A percentile compares a stretch with the other conserved stretches of the same genome.
These are phyloP conservation scores for Nothocercus nigrocapillus DNA, from an alignment of 2,113 vertebrate genomes.

Conservation along the genomic window DNA sequence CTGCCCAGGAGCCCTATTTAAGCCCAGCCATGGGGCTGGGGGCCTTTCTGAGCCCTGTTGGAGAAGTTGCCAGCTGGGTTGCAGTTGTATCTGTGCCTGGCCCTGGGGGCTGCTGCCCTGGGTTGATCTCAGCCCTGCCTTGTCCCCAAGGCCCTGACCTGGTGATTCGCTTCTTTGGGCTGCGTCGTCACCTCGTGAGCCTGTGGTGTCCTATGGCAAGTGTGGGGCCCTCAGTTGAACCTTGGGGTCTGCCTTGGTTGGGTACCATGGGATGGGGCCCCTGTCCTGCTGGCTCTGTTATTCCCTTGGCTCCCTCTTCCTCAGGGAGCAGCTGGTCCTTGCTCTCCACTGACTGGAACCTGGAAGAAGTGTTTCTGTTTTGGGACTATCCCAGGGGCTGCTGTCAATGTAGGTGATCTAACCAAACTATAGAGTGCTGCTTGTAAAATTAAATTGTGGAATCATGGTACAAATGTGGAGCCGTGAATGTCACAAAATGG, in stretches of 20 bases:
- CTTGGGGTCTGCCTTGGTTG: not conserved
- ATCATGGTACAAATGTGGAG: not conserved
- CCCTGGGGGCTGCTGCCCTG: not conserved
- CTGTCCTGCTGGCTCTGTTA: not conserved
- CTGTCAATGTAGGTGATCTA: not conserved
- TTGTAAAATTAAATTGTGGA: not conserved
- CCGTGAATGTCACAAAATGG: not conserved
- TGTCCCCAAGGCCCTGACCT: not conserved
- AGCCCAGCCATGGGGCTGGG: not conserved
- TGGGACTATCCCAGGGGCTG: not conserved
- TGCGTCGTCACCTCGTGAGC: not conserved
- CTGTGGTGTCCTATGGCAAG: not conserved
- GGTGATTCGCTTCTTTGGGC: not conserved
- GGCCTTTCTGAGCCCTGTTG: not conserved
- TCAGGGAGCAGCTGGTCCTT: not conserved
- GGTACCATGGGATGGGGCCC: not conserved
- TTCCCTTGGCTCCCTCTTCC: not conserved
- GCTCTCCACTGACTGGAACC: no score
- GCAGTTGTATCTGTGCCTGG: not conserved
- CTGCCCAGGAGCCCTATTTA: not conserved
- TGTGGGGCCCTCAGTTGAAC: not conserved
- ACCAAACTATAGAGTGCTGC: not conserved
- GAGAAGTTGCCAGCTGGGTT: no score
- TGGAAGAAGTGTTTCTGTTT: not conserved
- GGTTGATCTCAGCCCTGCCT: not conserved